Percentiles rank a stretch among this genome's conserved stretches.
Conservation (phyloP, 2,113 vertebrate genomes). For the Zingel zingel region DNA sequence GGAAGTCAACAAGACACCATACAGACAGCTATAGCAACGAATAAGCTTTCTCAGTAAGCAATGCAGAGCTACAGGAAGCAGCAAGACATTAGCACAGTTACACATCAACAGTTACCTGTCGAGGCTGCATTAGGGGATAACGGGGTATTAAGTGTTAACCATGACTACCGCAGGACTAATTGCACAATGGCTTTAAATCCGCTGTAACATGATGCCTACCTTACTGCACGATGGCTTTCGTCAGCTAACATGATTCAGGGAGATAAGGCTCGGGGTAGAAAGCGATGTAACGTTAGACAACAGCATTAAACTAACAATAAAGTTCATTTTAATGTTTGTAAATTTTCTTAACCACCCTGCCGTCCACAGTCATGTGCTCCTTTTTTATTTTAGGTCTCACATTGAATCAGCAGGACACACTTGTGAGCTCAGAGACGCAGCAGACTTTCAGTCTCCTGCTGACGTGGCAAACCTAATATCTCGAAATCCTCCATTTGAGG, state of each 20-base stretch:
- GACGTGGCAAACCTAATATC: conserved; percentile 82
- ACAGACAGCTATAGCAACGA: too few relatives aligned
- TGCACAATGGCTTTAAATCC: neutral
- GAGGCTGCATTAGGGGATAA: neutral
- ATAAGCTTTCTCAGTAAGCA: too few relatives aligned
- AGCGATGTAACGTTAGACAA: neutral
- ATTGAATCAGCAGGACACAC: conserved; percentile 90
- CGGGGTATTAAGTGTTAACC: neutral
- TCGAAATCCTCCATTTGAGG: conserved; percentile 81
- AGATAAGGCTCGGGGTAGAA: neutral
- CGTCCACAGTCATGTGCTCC: neutral
- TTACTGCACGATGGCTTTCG: neutral
- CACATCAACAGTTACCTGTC: neutral
- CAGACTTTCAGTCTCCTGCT: conserved; percentile 80
- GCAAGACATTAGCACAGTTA: too few relatives aligned
- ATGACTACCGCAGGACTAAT: neutral
- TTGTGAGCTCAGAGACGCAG: conserved; percentile 89
- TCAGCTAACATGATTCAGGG: neutral
- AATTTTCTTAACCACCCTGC: neutral
- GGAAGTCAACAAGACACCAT: too few relatives aligned
- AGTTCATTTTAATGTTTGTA: neutral
- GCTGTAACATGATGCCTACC: neutral
- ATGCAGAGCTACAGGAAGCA: too few relatives aligned
- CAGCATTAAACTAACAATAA: neutral
- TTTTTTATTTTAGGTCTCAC: conserved; percentile 83